Conservation (phyloP, 1,140 invertebrate species). For the Papilio aristodemus region DNA sequence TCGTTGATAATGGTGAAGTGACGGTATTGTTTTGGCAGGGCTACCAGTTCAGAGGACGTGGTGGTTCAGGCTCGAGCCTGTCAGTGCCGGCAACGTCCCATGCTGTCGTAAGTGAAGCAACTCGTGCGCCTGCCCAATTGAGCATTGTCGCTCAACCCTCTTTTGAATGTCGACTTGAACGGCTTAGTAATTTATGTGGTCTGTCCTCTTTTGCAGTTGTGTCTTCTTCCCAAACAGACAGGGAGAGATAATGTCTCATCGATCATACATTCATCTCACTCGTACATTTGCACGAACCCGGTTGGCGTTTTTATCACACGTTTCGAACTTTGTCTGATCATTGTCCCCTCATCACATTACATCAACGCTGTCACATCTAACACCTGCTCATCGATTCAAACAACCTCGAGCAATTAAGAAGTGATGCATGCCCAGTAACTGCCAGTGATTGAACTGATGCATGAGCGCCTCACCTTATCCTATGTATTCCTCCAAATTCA, state of each 20-base stretch:
- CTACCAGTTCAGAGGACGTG: slow-evolving; percentile 77
- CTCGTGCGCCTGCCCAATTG: slow-evolving; percentile 54
- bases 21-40: slow-evolving; percentile 74
- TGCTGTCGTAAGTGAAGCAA: slow-evolving; percentile 81
- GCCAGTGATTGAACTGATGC: slow-evolving; percentile 56
- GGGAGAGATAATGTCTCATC: slow-evolving; percentile 65
- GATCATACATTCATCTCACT: slow-evolving; percentile 61
- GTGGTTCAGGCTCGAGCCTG: slow-evolving; percentile 86
- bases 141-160: slow-evolving; percentile 53
- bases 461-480: slow-evolving; percentile 54
- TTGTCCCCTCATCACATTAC: slow-evolving; percentile 63
- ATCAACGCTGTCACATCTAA: slow-evolving; percentile 58
- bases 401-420: slow-evolving; percentile 55
- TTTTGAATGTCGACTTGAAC: slow-evolving; percentile 65
- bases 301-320: slow-evolving; percentile 52
- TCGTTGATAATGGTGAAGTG: slow-evolving; percentile 51
- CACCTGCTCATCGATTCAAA: slow-evolving; percentile 46
- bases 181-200: slow-evolving; percentile 66
- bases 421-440: slow-evolving; percentile 63
- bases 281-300: slow-evolving; percentile 71
- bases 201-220: slow-evolving; percentile 62
- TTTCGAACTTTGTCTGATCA: slow-evolving; percentile 57
- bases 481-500: slow-evolving; percentile 42
- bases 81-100: slow-evolving; percentile 86
- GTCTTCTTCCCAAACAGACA: slow-evolving; percentile 68